Evolutionary conservation across 2,888 invertebrate species (phyloP), one percentile per base, ranked within the genome.

Genomic region (Drosophila testacea): DNA sequence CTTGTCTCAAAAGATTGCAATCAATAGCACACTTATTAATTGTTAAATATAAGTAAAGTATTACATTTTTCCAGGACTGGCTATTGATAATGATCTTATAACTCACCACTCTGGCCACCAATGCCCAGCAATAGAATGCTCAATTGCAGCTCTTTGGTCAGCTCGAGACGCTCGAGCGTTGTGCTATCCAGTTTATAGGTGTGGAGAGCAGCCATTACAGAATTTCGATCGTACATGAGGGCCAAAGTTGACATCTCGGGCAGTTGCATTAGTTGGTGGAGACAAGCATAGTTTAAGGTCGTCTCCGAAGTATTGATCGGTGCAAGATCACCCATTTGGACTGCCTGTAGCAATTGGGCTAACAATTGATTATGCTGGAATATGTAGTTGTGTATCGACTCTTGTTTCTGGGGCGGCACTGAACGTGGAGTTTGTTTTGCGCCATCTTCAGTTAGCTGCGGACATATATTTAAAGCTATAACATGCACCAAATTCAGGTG

Each of bases 401-500:
- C 83, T 64, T 90, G 90, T 56, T 92, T 90, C 47, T 89, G 84
- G 0, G 78, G 61, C 4, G 76, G 62, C 34, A 88, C 82, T 16
- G 66, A 32, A 2, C 67, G 69, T 0, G 62, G 64, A 13, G 13
- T 50, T 62, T 7, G 71, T 0, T 65, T 57, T 0, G 28, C 2
- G 6, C 61, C 50, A 1, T 9, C 77, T 10, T 77, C 77, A 0
- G 78, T 71, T 10, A 91, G 69, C 59, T 91, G 94, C 0, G 96
- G 96, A 77, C 96, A 96, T 84, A 95, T 95, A 91, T 95, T 96
- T 4, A 95, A 92, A 4, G 96, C 94, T 10, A 96, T 94, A 77
- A 95, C 95, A 79, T 96, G 95, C 52, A 96, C 94, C 57, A 96
- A 93, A 93, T 96, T 96, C 1, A 96, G 94, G 89, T 96, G 95